Evolutionary conservation across 2,113 vertebrate genomes (phyloP), one percentile per base, ranked within the genome.

Genomic region (Scopus umbretta): DNA sequence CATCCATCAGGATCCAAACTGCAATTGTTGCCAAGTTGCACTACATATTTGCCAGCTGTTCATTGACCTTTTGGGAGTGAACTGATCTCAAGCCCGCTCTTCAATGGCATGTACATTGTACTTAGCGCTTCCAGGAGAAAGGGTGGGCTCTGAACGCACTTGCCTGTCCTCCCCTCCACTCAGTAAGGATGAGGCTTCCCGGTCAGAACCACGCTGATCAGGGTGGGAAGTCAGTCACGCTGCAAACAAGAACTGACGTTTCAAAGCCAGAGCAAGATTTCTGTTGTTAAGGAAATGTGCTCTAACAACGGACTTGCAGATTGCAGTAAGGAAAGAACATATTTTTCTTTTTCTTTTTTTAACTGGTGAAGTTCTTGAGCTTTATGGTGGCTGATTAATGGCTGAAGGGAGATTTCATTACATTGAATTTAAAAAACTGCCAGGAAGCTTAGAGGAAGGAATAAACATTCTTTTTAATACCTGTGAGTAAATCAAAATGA

Each of bases 241-340:
- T 94, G 88, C 86, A 95, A 93, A 90, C 52, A 74, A 94, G 90
- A 90, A 90, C 79, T 72, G 80, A 84, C 17, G 0, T 91, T 75
- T 94, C 80, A 86, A 87, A 92, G 80, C 27, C 86, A 61, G 25
- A 87, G 75, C 20, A 80, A 86, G 66, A 86, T 49, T 87, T 67
- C 49, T 94, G 92, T 86, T 80, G 83, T 89, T 95, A 92, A 91
- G 91, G 83, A 95, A 94, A 94, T 61, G 80, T 58, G 62, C 79
- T 88, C 67, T 73, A 90, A 94, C 70, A 84, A 92, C n/a, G 0
- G 65, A 91, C 78, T 45, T 86, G 83, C 89, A 94, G 72, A 96
- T 30, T 2, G 13, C 88, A 93, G 27, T 62, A 66, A 73, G 81
- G 78, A 88, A 94, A 73, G n/a, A 78, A 90, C 45, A 52, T 10